Evolutionary conservation across 2,888 invertebrate species (phyloP).

Genomic region (Dryomyza anilis): DNA sequence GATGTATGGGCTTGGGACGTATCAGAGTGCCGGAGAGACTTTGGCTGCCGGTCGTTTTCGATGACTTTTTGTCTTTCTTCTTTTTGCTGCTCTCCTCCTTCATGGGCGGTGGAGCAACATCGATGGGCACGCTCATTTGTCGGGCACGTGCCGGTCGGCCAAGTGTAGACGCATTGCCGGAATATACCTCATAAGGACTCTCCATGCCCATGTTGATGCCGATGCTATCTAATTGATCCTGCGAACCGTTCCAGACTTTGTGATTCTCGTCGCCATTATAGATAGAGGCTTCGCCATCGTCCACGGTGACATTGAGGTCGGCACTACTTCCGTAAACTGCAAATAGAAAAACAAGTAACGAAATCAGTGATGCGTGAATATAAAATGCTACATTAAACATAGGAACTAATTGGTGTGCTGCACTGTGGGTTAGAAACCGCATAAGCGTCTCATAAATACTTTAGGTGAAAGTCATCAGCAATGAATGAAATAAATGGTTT

Average conservation of each 20-base stretch:
- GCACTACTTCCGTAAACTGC: conserved; percentile 62
- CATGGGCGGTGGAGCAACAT: conserved; percentile 84
- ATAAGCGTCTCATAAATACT: too few relatives aligned
- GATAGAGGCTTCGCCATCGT: conserved; percentile 78
- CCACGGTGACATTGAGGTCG: conserved; percentile 61
- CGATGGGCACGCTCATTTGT: conserved; percentile 78
- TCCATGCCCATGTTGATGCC: conserved; percentile 61
- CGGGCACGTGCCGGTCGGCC: conserved; percentile 76
- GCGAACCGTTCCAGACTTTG: conserved; percentile 87
- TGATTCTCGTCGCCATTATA: conserved; percentile 93
- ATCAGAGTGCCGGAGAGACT: conserved; percentile 61
- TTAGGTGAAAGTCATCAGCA: too few relatives aligned
- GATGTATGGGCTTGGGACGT: conserved; percentile 60
- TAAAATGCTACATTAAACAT: too few relatives aligned
- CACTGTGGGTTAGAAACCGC: too few relatives aligned
- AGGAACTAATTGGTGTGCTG: too few relatives aligned
- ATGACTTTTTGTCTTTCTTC: conserved; percentile 62
- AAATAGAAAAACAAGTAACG: conserved; percentile 38
- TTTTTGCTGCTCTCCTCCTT: conserved; percentile 71
- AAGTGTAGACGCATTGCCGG: conserved; percentile 63
- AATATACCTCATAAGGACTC: conserved; percentile 74
- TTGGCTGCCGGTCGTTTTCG: conserved; percentile 49
- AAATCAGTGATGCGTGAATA: too few relatives aligned
- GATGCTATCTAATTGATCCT: conserved; percentile 72
- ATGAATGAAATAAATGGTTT: too few relatives aligned